Percentiles rank a stretch among this genome's conserved stretches.
Evolutionary conservation across 2,113 vertebrate genomes (phyloP).

Genomic region (Isurus oxyrinchus): DNA sequence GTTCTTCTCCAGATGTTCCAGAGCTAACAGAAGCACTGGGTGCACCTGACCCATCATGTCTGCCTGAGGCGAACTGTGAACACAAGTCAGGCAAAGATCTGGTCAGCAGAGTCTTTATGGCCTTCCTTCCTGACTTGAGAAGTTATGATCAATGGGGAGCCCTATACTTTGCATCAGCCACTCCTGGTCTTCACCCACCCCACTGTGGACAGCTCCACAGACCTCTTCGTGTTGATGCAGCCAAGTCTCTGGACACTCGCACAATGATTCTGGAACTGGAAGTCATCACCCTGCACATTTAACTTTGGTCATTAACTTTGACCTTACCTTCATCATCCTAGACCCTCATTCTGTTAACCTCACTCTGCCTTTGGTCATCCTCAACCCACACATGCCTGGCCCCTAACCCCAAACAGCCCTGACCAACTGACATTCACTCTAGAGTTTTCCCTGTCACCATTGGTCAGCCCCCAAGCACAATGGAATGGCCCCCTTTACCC

Average conservation of each 20-base stretch:
- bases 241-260: too few relatives aligned
- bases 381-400: background rate
- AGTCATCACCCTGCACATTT: background rate
- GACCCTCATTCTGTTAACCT: background rate
- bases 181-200: background rate
- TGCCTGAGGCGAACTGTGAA: too few relatives aligned
- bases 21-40: too few relatives aligned
- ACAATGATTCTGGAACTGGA: background rate
- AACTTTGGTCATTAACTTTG: background rate
- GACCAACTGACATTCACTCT: background rate
- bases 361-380: background rate
- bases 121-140: too few relatives aligned
- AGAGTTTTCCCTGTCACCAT: background rate
- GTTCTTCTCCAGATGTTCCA: too few relatives aligned
- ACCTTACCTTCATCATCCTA: background rate
- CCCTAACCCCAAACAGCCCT: background rate
- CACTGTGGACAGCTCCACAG: background rate
- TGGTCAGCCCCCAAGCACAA: background rate
- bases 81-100: too few relatives aligned
- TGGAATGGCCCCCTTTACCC: background rate
- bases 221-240: background rate
- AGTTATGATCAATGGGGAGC: too few relatives aligned
- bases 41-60: too few relatives aligned
- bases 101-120: too few relatives aligned
- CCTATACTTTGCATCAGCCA: background rate